Conservation (phyloP, 2,113 vertebrate genomes). For the Tyto alba region DNA sequence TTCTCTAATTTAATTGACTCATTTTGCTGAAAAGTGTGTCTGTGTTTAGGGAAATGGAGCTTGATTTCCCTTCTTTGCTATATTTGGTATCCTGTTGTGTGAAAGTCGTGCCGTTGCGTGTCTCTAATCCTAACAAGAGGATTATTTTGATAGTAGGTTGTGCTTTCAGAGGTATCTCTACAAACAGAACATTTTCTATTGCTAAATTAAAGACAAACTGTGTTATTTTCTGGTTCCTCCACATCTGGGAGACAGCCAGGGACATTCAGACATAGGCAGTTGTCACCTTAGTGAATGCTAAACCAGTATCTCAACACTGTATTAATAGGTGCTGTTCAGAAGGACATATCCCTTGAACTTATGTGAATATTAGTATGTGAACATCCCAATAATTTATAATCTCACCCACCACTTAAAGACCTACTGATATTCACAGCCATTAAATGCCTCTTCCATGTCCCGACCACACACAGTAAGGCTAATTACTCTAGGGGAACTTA, state of each 20-base stretch:
- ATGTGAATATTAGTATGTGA: background rate
- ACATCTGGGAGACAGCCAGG: background rate
- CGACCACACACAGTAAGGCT: constrained; percentile 46
- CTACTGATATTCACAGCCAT: constrained; percentile 6
- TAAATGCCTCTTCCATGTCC: constrained; percentile 21
- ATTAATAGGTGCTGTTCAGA: background rate
- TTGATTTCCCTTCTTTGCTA: background rate
- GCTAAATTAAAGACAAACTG: background rate
- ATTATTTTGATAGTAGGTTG: background rate
- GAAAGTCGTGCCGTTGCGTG: rapidly evolving
- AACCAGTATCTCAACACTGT: background rate
- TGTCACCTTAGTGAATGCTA: background rate
- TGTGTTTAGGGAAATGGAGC: background rate
- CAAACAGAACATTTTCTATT: background rate
- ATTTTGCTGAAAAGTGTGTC: background rate
- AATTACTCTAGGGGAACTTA: constrained; percentile 43
- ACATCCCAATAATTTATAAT: background rate
- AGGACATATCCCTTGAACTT: background rate
- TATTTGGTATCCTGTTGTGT: background rate
- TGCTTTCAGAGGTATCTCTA: background rate
- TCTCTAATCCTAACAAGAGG: background rate
- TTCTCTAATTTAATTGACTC: background rate
- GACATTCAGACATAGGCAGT: background rate
- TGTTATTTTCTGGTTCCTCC: background rate
- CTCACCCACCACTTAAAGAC: background rate